Evolutionary conservation across 2,888 invertebrate species (phyloP).

Genomic region (Tanypteryx hageni): DNA sequence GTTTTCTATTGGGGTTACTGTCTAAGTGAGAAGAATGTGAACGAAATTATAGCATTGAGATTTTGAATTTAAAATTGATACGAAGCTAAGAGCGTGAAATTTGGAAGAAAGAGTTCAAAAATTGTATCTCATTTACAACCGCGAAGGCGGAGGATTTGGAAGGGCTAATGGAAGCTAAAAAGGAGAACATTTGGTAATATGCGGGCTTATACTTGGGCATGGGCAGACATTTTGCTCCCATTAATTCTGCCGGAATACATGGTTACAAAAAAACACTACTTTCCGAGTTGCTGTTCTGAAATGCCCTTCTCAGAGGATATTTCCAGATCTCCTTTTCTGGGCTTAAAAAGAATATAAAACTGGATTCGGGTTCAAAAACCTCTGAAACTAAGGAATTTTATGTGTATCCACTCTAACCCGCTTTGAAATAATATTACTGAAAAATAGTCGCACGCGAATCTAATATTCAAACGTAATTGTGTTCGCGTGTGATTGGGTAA

Average conservation of each 20-base stretch:
- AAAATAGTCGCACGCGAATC: no score
- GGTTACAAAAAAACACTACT: conserved; percentile 8
- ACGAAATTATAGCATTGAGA: conserved; percentile 30
- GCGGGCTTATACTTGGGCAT: neutral
- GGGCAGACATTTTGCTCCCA: conserved; percentile 8
- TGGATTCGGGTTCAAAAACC: no score
- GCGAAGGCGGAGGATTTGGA: neutral
- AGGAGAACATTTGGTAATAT: neutral
- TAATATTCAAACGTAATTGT: no score
- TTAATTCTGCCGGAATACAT: conserved; percentile 42
- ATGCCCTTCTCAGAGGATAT: neutral
- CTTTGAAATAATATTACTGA: no score
- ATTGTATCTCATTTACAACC: conserved; percentile 8
- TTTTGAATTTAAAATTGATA: neutral
- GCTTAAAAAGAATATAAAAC: no score
- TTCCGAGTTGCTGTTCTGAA: conserved; percentile 15
- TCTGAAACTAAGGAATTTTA: no score
- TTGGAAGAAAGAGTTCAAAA: neutral
- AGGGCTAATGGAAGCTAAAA: neutral
- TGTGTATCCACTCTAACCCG: no score
- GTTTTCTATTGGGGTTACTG: no score
- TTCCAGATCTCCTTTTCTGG: neutral
- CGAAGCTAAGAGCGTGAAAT: conserved; percentile 5
- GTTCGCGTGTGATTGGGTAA: no score
- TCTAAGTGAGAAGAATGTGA: neutral